Percentiles rank a stretch among this genome's conserved stretches.
These are phyloP conservation scores for Nasonia longicornis DNA, from an alignment of 1,140 invertebrate genomes.

Conservation along the genomic window DNA sequence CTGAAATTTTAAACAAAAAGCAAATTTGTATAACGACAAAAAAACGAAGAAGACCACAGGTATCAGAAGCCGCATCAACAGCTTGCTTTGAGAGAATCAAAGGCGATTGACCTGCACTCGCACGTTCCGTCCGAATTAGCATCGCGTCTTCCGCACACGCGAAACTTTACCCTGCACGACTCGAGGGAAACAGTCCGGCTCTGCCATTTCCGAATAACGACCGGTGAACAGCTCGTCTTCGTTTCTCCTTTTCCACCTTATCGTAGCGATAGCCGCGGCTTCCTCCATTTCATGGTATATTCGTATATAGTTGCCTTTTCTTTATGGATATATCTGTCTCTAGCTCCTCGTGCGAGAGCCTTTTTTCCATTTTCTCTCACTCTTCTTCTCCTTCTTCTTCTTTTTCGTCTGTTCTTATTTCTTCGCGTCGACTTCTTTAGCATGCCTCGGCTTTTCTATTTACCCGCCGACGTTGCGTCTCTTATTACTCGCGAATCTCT, in stretches of 20 bases:
- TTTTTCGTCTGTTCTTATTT: not conserved
- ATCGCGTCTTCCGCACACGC: not conserved
- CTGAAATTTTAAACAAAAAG: no score
- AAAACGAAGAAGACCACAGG: no score
- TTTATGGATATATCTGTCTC: not conserved
- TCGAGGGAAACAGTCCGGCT: not conserved
- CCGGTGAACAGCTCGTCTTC: not conserved
- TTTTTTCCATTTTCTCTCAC: not conserved
- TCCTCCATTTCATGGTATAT: constrained; percentile 14
- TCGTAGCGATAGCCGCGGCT: constrained; percentile 8
- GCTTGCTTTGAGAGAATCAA: not conserved
- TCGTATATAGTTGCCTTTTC: not conserved
- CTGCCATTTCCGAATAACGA: constrained; percentile 20
- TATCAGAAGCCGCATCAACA: not conserved
- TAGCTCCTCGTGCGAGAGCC: not conserved
- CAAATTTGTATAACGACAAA: no score
- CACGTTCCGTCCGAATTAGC: not conserved
- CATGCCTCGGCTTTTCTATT: constrained; percentile 27
- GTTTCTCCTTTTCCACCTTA: constrained; percentile 1
- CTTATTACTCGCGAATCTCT: not conserved
- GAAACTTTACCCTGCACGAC: not conserved
- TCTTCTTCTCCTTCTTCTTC: not conserved
- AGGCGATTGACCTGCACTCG: not conserved
- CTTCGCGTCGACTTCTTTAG: constrained; percentile 9
- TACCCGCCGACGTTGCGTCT: not conserved